Percentiles rank a stretch among this genome's conserved stretches.
Conservation (phyloP, 2,888 invertebrate genomes). For the Morpho helenor region DNA sequence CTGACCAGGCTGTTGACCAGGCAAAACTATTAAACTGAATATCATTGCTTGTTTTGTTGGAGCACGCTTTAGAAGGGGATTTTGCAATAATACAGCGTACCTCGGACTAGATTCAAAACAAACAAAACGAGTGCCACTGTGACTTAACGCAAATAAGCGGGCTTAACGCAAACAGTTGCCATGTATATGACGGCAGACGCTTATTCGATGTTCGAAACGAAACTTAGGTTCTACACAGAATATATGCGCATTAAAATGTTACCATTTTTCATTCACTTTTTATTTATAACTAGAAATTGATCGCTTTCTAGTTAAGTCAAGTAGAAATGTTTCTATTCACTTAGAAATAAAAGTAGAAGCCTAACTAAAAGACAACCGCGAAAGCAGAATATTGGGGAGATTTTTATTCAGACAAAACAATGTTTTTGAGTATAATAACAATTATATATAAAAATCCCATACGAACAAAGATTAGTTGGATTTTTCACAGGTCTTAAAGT, state of each 20-base stretch:
- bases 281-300: too few species aligned
- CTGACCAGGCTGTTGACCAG: background rate
- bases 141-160: slow-evolving; percentile 6
- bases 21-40: background rate
- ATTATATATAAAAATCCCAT: too few species aligned
- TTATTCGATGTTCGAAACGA: background rate
- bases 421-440: too few species aligned
- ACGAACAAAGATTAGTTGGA: too few species aligned
- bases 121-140: slow-evolving; percentile 7
- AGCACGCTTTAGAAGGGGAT: slow-evolving; percentile 1
- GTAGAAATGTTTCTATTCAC: too few species aligned
- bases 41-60: background rate
- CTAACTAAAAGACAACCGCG: too few species aligned
- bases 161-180: background rate
- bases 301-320: too few species aligned
- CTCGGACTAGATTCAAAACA: slow-evolving; percentile 2
- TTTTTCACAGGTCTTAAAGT: too few species aligned
- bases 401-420: too few species aligned
- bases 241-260: background rate
- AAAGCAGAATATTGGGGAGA: too few species aligned
- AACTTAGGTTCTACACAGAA: background rate
- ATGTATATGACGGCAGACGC: background rate
- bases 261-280: too few species aligned
- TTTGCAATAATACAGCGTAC: background rate
- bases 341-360: too few species aligned